These are phyloP conservation scores for Columba guinea DNA, from an alignment of 2,797 vertebrate species.

Conservation along the genomic window DNA sequence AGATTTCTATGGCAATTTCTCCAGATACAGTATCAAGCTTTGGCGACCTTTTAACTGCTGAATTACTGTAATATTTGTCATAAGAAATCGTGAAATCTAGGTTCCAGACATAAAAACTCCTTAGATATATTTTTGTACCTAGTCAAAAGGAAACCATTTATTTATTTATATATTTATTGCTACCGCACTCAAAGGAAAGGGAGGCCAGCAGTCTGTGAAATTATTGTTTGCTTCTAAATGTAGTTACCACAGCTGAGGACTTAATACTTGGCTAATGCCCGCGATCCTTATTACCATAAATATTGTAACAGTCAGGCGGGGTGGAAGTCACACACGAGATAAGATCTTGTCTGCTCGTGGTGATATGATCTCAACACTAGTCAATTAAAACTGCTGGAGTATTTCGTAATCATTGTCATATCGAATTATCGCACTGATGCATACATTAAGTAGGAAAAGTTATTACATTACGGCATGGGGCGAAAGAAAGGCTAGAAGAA, in stretches of 20 bases:
- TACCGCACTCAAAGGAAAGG: neutral
- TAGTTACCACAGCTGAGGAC: slow-evolving; percentile 59
- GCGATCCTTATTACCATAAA: slow-evolving; percentile 59
- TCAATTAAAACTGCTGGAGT: slow-evolving; percentile 67
- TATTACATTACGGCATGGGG: neutral
- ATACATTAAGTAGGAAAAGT: neutral
- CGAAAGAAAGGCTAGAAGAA: neutral
- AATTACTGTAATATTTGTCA: slow-evolving; percentile 6
- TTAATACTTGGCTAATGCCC: slow-evolving; percentile 63
- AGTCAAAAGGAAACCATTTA: neutral
- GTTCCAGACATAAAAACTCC: neutral
- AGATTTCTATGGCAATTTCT: slow-evolving; percentile 64
- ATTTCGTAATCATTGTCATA: slow-evolving; percentile 51
- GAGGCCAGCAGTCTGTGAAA: slow-evolving; percentile 46
- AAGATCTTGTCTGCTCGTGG: slow-evolving; percentile 57
- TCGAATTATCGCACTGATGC: slow-evolving; percentile 28
- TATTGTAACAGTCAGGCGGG: slow-evolving; percentile 33
- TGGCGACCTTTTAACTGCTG: slow-evolving; percentile 3
- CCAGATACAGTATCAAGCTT: slow-evolving; percentile 26
- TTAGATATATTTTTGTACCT: neutral
- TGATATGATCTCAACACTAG: slow-evolving; percentile 63
- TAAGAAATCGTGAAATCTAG: neutral
- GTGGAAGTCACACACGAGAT: slow-evolving; percentile 56
- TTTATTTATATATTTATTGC: neutral
- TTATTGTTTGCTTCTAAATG: slow-evolving; percentile 51